Conservation (phyloP, 2,113 vertebrate species). For the Neodontobutis hainanensis region DNA sequence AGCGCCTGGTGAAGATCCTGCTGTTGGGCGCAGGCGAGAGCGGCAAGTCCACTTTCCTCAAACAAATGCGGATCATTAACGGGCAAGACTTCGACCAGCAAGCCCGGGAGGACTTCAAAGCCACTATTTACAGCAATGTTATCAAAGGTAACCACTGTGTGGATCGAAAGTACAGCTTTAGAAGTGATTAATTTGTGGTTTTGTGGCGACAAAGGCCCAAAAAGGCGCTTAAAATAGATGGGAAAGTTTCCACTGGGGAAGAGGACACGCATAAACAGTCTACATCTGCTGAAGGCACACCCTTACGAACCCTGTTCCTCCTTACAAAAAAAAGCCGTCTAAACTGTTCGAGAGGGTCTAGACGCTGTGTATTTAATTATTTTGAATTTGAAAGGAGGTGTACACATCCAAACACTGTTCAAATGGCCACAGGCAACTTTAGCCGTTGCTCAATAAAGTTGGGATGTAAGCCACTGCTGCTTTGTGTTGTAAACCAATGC, state of each 20-base stretch:
- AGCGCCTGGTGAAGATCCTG: slow-evolving; percentile 93
- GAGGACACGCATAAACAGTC: slow-evolving; percentile 63
- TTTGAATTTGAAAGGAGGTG: not conserved
- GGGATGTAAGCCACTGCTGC: slow-evolving; percentile 19
- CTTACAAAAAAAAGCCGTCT: not conserved
- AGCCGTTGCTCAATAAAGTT: slow-evolving; percentile 25
- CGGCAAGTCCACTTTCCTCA: slow-evolving; percentile 98
- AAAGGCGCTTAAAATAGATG: slow-evolving; percentile 24
- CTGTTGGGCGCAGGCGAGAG: slow-evolving; percentile 94
- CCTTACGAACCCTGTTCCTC: slow-evolving; percentile 20
- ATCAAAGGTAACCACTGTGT: slow-evolving; percentile 84
- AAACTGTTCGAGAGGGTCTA: rapidly evolving
- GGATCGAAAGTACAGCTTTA: too few relatives aligned
- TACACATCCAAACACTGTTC: not conserved
- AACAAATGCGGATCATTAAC: slow-evolving; percentile 99
- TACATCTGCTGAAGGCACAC: slow-evolving; percentile 63
- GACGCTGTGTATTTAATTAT: too few relatives aligned
- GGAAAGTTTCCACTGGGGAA: slow-evolving; percentile 56
- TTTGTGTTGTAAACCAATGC: not conserved
- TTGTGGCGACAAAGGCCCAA: not conserved
- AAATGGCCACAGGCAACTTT: slow-evolving; percentile 8
- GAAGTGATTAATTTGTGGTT: too few relatives aligned
- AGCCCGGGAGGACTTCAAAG: slow-evolving; percentile 90
- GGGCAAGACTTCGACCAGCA: slow-evolving; percentile 94
- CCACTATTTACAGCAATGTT: slow-evolving; percentile 95